Base-by-base conservation (phyloP, 2,797 vertebrate species). In the Rhinella marina region DNA sequence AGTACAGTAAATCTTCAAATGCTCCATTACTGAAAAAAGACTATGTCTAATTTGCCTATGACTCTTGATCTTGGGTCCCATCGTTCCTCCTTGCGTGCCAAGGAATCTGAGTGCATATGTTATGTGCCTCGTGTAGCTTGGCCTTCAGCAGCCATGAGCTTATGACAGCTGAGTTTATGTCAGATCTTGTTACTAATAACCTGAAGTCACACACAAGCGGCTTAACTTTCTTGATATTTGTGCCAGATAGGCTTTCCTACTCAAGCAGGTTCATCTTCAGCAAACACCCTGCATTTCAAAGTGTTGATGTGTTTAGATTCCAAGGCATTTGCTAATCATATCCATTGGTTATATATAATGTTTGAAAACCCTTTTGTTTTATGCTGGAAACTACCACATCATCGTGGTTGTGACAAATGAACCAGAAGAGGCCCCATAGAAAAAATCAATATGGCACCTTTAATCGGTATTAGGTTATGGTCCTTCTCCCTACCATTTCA, bases 171-270 rank as follows among this genome's bases (percentile, higher is more conserved):
- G 70, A 68, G 77, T 68, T 77, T 12, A 68, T 83, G 72, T 82
- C 85, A 79, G 61, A n/a, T 79, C 70, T 77, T 77, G 27, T 88
- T 73, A 82, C 86, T 66, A 77, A 82, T 81, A 87, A 62, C 29
- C 56, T 75, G 76, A 32, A 86, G 25, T 54, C 62, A 81, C 64
- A 59, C 64, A 80, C 64, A 81, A 81, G 64, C 85, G 81, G 77
- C 66, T 81, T 81, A 86, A 52, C 27, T 5, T 56, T 23, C 54
- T 41, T 23, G 17, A 77, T 72, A 59, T 41, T 41, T 72, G 12
- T 9, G 13, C 21, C 64, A 80, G 62, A 80, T 25, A 79, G 48
- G 7, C 48, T 66, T 52, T 64, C 21, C 50, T 86, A 70, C 16
- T 27, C 27, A 48, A 70, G 27, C 64, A 25, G 77, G 48, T 61